Conservation (phyloP, 2,113 vertebrate species). For the Gallinago undulata region DNA sequence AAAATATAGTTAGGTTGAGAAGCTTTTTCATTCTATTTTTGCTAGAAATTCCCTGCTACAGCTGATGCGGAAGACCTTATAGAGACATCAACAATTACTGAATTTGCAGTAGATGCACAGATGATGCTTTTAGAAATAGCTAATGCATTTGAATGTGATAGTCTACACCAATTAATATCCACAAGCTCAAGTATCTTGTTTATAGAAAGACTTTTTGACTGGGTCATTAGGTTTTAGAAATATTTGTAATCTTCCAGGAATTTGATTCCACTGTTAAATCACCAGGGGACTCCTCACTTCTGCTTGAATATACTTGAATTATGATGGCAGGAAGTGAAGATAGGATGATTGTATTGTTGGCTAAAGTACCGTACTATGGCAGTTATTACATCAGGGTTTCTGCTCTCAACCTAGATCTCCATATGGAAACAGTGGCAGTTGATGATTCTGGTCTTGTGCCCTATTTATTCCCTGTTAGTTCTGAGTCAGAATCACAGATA, state of each 20-base stretch:
- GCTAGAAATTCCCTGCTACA: neutral
- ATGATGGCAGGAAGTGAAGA: neutral
- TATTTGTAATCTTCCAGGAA: conserved; percentile 38
- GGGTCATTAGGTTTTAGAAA: conserved; percentile 51
- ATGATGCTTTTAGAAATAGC: conserved; percentile 19
- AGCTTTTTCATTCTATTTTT: neutral
- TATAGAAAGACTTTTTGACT: conserved; percentile 24
- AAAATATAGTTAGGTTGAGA: neutral
- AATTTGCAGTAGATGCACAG: neutral
- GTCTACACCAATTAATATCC: conserved; percentile 55
- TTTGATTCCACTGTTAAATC: conserved; percentile 26
- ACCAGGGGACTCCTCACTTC: neutral
- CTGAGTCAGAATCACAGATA: neutral
- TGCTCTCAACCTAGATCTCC: neutral
- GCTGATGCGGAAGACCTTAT: neutral
- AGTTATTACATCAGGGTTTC: neutral
- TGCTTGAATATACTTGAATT: neutral
- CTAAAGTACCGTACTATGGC: neutral
- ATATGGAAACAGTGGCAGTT: neutral
- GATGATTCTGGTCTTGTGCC: neutral
- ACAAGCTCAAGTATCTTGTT: conserved; percentile 52
- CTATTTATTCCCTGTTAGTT: neutral
- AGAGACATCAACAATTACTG: neutral
- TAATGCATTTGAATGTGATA: conserved; percentile 38
- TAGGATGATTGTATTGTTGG: neutral